These are phyloP conservation scores for Ypsolopha scabrella DNA, from an alignment of 2,888 invertebrate genomes.

Conservation along the genomic window DNA sequence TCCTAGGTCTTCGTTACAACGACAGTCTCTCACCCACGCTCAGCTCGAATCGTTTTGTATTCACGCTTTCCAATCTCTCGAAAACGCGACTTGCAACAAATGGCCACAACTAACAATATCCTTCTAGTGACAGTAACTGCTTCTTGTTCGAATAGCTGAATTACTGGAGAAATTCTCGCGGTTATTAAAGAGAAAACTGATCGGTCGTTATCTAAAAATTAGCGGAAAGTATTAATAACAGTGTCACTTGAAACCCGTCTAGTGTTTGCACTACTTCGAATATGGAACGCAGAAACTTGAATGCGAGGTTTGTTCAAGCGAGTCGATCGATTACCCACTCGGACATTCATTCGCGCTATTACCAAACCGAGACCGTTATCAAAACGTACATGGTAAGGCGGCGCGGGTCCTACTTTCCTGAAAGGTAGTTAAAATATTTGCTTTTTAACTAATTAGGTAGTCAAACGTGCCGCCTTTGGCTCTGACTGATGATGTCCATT, in stretches of 20 bases:
- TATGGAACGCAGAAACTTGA: slow-evolving; percentile 3
- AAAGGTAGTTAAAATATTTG: slow-evolving; percentile 2
- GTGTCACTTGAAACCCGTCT: slow-evolving; percentile 2
- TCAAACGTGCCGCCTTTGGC: slow-evolving; percentile 32
- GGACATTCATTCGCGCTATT: background rate
- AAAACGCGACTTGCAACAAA: slow-evolving; percentile 13
- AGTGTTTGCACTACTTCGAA: slow-evolving; percentile 2
- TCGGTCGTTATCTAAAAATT: background rate
- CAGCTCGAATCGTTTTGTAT: slow-evolving; percentile 23
- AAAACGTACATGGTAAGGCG: background rate
- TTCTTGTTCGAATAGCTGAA: background rate
- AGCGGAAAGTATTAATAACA: slow-evolving; percentile 3
- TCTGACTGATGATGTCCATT: slow-evolving; percentile 28
- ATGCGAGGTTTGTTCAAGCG: background rate
- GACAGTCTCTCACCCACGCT: slow-evolving; percentile 20
- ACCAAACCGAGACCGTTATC: slow-evolving; percentile 2
- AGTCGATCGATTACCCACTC: background rate
- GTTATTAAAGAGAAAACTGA: background rate
- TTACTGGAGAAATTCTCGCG: background rate
- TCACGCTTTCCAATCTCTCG: slow-evolving; percentile 37
- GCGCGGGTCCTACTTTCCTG: background rate
- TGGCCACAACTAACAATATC: background rate
- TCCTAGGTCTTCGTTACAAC: slow-evolving; percentile 17
- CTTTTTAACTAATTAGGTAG: slow-evolving; percentile 34
- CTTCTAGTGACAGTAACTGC: background rate